A percentile compares a stretch with the other conserved stretches of the same genome.
phyloP scores from a whole-genome alignment of 2,113 vertebrate genomes.

The Connochaetes taurinus region DNA sequence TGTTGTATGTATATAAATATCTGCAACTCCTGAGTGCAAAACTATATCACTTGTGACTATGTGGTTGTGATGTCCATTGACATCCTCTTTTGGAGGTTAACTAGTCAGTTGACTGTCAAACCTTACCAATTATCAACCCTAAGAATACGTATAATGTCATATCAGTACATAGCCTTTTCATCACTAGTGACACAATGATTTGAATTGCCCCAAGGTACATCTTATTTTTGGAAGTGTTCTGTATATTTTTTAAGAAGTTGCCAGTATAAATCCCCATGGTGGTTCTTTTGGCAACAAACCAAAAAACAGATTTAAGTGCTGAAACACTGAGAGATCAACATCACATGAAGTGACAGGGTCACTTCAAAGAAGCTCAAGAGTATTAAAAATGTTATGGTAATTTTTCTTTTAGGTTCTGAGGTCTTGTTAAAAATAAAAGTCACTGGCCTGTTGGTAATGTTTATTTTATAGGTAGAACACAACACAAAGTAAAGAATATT shows the following conservation, averaged over 20 bases:
- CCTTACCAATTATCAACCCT: background rate
- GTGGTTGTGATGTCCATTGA: too few species aligned
- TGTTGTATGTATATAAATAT: background rate
- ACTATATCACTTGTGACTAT: background rate
- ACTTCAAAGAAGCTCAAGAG: slow-evolving; percentile 21
- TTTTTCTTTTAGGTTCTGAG: background rate
- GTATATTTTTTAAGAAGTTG: background rate
- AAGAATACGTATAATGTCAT: background rate
- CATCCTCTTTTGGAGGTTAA: background rate
- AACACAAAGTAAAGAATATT: background rate
- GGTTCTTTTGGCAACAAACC: background rate
- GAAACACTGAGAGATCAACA: slow-evolving; percentile 1
- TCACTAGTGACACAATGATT: slow-evolving; percentile 16
- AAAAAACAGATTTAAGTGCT: background rate
- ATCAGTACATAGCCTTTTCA: background rate
- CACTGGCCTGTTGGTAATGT: background rate
- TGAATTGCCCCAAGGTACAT: slow-evolving; percentile 16
- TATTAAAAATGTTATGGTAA: background rate
- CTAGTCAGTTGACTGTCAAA: background rate
- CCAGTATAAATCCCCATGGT: background rate
- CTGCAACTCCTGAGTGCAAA: background rate
- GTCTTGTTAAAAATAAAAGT: background rate
- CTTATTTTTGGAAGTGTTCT: slow-evolving; percentile 28
- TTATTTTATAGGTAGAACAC: background rate
- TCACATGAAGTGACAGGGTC: background rate